These are phyloP conservation scores for Pocillopora verrucosa DNA, from an alignment of 64 coral and sea anemone species.

Conservation along the genomic window DNA sequence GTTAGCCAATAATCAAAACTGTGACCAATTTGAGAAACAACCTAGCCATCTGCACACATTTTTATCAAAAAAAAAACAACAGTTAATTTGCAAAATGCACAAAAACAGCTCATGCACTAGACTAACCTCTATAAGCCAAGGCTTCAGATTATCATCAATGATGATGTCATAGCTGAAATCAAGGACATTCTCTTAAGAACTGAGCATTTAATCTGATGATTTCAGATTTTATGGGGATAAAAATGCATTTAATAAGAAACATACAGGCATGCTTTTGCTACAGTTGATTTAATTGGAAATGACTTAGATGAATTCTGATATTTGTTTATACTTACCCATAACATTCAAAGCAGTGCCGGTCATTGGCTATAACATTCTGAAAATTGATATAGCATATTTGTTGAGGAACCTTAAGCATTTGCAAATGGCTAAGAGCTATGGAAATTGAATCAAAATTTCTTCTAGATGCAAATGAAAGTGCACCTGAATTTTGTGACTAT, in stretches of 20 bases:
- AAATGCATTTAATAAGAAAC: not conserved
- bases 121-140: constrained; percentile 96
- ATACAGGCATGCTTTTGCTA: not conserved
- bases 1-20: too few species aligned
- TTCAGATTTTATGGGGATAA: too few species aligned
- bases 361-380: constrained; percentile 94
- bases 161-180: constrained; percentile 93
- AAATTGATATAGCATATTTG: not conserved
- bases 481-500: too few species aligned
- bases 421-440: too few species aligned
- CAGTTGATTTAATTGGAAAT: not conserved
- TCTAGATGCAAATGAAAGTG: too few species aligned
- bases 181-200: not conserved
- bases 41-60: too few species aligned
- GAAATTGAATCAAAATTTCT: too few species aligned
- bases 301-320: not conserved
- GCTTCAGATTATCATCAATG: constrained; percentile 97
- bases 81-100: not conserved
- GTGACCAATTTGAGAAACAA: too few species aligned
- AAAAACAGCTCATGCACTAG: not conserved
- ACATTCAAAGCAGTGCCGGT: constrained; percentile 99
- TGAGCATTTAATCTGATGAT: too few species aligned
- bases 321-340: constrained; percentile 78
- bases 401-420: not conserved
- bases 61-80: too few species aligned